These are phyloP conservation scores for Hirundo rustica DNA, from an alignment of 2,797 vertebrate genomes.

Conservation along the genomic window DNA sequence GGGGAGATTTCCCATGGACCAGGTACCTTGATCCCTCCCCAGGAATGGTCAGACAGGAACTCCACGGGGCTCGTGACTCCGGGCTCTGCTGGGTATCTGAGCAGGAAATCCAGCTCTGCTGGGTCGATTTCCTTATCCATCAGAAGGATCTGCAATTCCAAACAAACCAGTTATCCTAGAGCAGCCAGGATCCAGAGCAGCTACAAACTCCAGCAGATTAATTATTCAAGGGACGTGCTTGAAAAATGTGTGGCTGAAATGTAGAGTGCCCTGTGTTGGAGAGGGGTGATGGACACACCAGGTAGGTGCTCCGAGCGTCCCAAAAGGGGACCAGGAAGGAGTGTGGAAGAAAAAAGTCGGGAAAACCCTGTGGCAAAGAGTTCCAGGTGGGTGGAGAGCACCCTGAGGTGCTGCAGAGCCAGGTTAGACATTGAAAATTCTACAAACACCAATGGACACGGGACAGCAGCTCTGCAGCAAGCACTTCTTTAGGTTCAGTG, in stretches of 20 bases:
- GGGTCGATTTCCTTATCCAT: conserved; percentile 86
- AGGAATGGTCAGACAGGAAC: conserved; percentile 89
- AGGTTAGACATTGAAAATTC: background rate
- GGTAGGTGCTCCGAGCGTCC: background rate
- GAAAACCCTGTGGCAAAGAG: background rate
- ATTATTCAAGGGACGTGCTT: background rate
- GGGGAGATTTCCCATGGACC: background rate
- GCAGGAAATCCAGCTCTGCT: conserved; percentile 89
- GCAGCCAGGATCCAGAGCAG: background rate
- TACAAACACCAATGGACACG: background rate
- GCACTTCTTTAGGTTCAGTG: background rate
- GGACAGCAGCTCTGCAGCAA: background rate
- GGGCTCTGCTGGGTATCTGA: conserved; percentile 86
- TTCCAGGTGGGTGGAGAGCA: background rate
- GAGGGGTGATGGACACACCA: background rate
- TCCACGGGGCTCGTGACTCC: conserved; percentile 86
- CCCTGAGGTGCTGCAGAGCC: background rate
- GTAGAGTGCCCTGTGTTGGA: background rate
- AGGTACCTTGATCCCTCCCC: conserved; percentile 93
- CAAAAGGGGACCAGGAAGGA: background rate
- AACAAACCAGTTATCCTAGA: background rate
- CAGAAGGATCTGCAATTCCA: conserved; percentile 83
- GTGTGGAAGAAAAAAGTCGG: background rate
- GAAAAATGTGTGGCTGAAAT: background rate
- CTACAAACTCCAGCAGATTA: background rate